Percentiles rank a stretch among this genome's conserved stretches.
These are phyloP conservation scores for Jacana jacana DNA, from an alignment of 2,113 vertebrate genomes.

Conservation along the genomic window DNA sequence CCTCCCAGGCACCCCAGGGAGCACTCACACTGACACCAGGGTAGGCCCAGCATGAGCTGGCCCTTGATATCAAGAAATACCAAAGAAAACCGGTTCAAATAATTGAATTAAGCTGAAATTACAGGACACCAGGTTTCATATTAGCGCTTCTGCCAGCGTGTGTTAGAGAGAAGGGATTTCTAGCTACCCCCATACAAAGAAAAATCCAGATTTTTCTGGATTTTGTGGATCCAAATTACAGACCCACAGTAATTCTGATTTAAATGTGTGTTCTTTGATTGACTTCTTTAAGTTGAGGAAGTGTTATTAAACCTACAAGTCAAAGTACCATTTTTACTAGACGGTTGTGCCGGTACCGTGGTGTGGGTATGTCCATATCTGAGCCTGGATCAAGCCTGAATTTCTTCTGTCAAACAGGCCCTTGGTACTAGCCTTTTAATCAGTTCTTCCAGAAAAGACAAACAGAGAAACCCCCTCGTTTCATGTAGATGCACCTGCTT, in stretches of 20 bases:
- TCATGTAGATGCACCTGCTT: conserved; percentile 4
- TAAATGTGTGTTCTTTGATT: background rate
- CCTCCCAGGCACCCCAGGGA: background rate
- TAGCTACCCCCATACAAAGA: background rate
- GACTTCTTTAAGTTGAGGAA: background rate
- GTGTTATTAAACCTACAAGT: background rate
- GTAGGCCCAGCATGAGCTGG: rapidly evolving
- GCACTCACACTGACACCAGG: background rate
- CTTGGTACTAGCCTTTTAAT: background rate
- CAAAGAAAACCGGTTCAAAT: background rate
- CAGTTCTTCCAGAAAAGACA: background rate
- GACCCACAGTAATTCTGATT: background rate
- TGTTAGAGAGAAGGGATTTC: background rate
- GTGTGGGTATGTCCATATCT: background rate
- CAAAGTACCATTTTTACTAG: background rate
- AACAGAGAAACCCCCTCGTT: background rate
- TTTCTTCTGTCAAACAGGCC: background rate
- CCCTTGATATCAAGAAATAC: background rate
- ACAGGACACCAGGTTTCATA: background rate
- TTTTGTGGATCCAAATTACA: too few species aligned
- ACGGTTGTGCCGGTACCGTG: background rate
- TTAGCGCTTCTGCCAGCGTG: background rate
- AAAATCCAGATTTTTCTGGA: background rate
- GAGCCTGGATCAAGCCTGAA: background rate
- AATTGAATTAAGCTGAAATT: background rate